Evolutionary conservation across 2,888 invertebrate species (phyloP).

Genomic region (Melanophora roralis): DNA sequence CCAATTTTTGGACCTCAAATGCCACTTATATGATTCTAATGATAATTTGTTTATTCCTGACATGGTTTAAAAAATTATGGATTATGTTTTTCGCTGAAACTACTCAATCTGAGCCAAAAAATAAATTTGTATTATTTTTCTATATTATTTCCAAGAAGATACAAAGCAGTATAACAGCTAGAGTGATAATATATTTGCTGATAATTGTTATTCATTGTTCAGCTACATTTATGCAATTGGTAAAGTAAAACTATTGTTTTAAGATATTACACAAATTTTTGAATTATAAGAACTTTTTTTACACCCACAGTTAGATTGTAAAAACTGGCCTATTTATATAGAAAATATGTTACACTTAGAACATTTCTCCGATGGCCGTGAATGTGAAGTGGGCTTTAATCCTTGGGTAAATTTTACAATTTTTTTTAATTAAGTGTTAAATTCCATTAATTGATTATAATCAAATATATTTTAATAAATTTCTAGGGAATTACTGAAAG

Average conservation of each 20-base stretch:
- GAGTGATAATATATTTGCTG: constrained; percentile 83
- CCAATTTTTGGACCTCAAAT: constrained; percentile 78
- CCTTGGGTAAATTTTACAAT: constrained; percentile 71
- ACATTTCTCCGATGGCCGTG: constrained; percentile 52
- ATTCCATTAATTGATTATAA: neutral
- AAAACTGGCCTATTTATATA: constrained; percentile 45
- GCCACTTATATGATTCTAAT: constrained; percentile 77
- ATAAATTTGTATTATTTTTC: constrained; percentile 78
- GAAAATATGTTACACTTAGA: constrained; percentile 44
- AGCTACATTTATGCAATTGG: constrained; percentile 83
- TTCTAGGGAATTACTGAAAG: constrained; percentile 78
- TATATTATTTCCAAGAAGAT: constrained; percentile 82
- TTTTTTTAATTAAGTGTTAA: neutral
- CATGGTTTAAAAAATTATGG: constrained; percentile 88
- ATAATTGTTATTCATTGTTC: constrained; percentile 82
- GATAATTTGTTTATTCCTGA: constrained; percentile 82
- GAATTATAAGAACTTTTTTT: too few relatives aligned
- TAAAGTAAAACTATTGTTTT: constrained; percentile 49
- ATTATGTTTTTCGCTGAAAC: constrained; percentile 75
- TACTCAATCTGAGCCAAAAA: constrained; percentile 77
- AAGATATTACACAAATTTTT: too few relatives aligned
- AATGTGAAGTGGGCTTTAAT: constrained; percentile 72
- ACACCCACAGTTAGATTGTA: constrained; percentile 66
- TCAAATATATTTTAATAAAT: neutral
- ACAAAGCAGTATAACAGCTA: constrained; percentile 81